Evolutionary conservation across 2,888 invertebrate species (phyloP), one percentile per base, ranked within the genome.

Genomic region (Rhagonycha lutea): DNA sequence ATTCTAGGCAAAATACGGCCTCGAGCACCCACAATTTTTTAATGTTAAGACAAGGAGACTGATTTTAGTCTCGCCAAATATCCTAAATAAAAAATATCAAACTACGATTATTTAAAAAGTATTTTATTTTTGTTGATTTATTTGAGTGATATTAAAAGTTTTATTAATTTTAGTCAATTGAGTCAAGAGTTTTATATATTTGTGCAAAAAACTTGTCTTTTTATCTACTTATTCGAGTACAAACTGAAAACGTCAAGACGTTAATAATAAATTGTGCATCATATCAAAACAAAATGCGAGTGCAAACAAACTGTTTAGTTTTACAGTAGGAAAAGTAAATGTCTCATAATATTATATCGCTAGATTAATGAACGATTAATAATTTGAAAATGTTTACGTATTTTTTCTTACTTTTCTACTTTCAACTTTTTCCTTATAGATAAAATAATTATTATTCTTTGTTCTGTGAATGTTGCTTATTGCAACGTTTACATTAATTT

Each of bases 1-100:
- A 63, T 63, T 67, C 28, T 24, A 28, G 14, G 18, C 28, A n/a
- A 74, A 61, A 68, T 2, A 18, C 24, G 71, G 62, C 75, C 75
- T 70, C 62, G 7, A 47, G 7, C 47, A 47, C 7, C n/a, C n/a
- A 47, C 47, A 47, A 47, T n/a, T n/a, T 47, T 47, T 47, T 47
- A 47, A 47, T n/a, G 7, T 47, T 47, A n/a, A n/a, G n/a, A n/a
- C n/a, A 47, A 47, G 1, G n/a, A 8, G 47, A 47, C n/a, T 7
- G 7, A 47, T 47, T 47, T 47, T 47, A n/a, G n/a, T n/a, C 2
- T 47, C 47, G 47, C 7, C n/a, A 47, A 47, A 47, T n/a, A 47
- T n/a, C 47, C 47, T 7, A n/a, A 12, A 47, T 47, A 47, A 47
- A 47, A 32, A 47, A 47, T 47, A 47, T 47, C 47, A 47, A 12